Base-by-base conservation (phyloP, 2,113 vertebrate species). In the Tautogolabrus adspersus region DNA sequence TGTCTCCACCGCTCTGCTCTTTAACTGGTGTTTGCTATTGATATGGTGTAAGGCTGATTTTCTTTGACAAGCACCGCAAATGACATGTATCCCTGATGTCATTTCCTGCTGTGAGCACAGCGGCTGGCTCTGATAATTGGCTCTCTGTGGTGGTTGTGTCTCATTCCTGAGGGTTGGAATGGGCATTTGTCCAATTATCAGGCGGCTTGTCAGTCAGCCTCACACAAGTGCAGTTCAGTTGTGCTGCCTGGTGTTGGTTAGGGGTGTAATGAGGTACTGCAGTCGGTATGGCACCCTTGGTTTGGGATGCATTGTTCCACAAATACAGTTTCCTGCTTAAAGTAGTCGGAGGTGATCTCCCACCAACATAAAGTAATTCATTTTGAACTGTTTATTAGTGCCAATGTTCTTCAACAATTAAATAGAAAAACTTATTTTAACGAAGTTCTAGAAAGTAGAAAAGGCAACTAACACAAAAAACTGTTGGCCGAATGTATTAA, bases 111-210 rank as follows among this genome's bases (percentile, higher is more conserved):
- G 86, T 79, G 90, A 91, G 78, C 82, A 60, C 85, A 90, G 83
- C 30, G 61, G 81, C 83, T 77, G 77, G 73, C 83, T 87, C 77
- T 88, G 93, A 94, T 95, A 94, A 94, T 94, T 93, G 86, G 75
- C 89, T 81, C 57, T 18, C 86, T 75, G 77, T 47, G 62, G 79
- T 78, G 80, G 74, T 89, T 58, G 75, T 61, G 79, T 80, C 87
- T 91, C 91, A 88, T 89, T 94, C 90, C 87, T 52, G 52, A 56
- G 51, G 55, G 67, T 58, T 54, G 83, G 85, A 93, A 91, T 88
- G 74, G 66, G 74, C 87, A 84, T 93, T 89, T 77, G 77, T 86
- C 82, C 92, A 91, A 93, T 95, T 93, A 94, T 94, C 93, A 91
- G 90, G 83, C 81, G 66, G 82, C 89, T 93, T 93, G 89, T 91